phyloP scores from a whole-genome alignment of 2,888 invertebrate genomes.

The Perithous albicinctus region DNA sequence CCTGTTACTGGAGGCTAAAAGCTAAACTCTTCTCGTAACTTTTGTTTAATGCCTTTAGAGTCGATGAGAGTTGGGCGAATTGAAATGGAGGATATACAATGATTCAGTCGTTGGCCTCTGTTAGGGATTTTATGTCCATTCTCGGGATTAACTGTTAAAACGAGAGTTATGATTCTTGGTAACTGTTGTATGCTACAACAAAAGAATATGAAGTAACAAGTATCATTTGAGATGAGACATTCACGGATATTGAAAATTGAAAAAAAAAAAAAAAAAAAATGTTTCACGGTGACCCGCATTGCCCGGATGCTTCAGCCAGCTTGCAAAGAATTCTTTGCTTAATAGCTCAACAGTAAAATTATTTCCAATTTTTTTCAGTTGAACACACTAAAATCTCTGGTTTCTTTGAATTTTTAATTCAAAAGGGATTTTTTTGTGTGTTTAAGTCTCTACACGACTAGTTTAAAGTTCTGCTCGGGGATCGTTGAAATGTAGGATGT shows the following conservation, averaged over 20 bases:
- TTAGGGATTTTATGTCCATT: neutral
- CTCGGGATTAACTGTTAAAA: neutral
- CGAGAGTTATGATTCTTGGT: too few species aligned
- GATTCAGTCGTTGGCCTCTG: neutral
- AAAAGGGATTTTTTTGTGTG: neutral
- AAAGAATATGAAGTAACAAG: too few species aligned
- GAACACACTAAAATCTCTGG: too few species aligned
- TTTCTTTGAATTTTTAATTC: neutral
- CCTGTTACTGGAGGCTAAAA: neutral
- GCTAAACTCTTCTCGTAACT: constrained; percentile 1
- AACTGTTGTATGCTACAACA: neutral
- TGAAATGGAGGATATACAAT: neutral
- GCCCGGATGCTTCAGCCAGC: too few species aligned
- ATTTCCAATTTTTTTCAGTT: too few species aligned
- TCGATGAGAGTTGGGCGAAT: neutral
- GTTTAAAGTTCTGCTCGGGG: neutral
- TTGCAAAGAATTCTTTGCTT: too few species aligned
- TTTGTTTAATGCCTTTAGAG: neutral
- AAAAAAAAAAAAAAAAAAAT: too few species aligned
- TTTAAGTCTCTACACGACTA: neutral
- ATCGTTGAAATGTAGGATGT: constrained; percentile 51
- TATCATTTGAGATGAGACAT: too few species aligned
- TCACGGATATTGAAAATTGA: too few species aligned
- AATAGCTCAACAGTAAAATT: too few species aligned
- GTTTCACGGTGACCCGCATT: too few species aligned